Conservation (phyloP, 2,888 invertebrate species). For the Alitta virens region DNA sequence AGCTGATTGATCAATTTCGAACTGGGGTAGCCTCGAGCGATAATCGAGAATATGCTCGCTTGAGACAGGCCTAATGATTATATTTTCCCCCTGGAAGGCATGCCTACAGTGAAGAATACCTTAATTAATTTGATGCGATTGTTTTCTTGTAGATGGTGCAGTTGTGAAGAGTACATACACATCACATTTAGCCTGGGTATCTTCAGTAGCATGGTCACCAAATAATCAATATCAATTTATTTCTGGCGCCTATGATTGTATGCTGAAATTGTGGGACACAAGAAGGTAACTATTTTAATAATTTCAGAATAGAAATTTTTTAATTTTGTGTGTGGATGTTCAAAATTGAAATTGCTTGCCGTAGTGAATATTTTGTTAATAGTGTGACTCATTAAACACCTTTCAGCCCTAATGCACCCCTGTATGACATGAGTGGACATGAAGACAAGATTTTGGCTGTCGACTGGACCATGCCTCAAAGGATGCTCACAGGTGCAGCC, state of each 20-base stretch:
- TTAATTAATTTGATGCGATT: too few species aligned
- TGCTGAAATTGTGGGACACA: conserved; percentile 93
- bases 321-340: too few species aligned
- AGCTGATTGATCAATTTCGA: too few species aligned
- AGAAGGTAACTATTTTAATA: conserved; percentile 66
- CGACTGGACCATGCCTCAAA: conserved; percentile 86
- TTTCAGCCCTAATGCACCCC: conserved; percentile 80
- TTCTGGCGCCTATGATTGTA: conserved; percentile 87
- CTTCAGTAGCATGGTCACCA: conserved; percentile 84
- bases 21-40: too few species aligned
- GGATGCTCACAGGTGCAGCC: conserved; percentile 86
- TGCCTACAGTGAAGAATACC: too few species aligned
- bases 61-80: too few species aligned
- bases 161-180: conserved; percentile 85
- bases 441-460: conserved; percentile 81
- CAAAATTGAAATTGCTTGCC: too few species aligned
- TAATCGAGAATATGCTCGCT: too few species aligned
- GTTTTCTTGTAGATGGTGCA: conserved; percentile 71
- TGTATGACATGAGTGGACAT: conserved; percentile 91
- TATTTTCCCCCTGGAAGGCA: too few species aligned
- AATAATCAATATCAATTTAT: conserved; percentile 80
- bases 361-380: too few species aligned
- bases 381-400: conserved; percentile 16
- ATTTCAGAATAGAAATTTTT: too few species aligned
- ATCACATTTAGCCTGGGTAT: conserved; percentile 89